Evolutionary conservation across 2,797 vertebrate genomes (phyloP).

Genomic region (Cynopterus sphinx): DNA sequence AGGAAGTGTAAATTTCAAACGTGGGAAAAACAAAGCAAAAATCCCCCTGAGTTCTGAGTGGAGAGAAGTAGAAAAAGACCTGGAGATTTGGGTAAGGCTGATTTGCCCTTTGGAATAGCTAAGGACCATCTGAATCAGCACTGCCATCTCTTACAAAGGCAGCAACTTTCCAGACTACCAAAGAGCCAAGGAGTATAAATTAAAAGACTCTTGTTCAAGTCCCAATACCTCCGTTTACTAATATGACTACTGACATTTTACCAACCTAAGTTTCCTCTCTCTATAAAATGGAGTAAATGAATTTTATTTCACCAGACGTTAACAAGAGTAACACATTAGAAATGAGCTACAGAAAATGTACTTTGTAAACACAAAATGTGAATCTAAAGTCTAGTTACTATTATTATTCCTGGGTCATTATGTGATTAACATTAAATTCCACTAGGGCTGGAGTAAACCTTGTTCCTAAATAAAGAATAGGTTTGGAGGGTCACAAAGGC

Average conservation of each 20-base stretch:
- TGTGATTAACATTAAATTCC: neutral
- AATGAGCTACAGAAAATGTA: neutral
- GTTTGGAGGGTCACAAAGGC: neutral
- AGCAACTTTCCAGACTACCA: neutral
- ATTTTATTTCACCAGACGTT: neutral
- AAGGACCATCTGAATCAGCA: neutral
- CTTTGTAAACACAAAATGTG: neutral
- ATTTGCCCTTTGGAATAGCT: neutral
- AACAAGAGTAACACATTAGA: neutral
- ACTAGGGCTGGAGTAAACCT: neutral
- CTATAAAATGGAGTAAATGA: neutral
- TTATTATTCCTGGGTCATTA: neutral
- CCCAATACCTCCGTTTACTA: neutral
- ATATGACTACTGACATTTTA: neutral
- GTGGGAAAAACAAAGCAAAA: neutral
- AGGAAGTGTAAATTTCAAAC: conserved; percentile 10
- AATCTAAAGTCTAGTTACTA: neutral
- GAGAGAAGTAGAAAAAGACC: neutral
- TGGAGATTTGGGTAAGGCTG: neutral
- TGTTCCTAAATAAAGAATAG: neutral
- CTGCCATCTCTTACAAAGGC: neutral
- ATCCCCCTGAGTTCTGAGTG: neutral
- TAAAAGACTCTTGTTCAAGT: neutral
- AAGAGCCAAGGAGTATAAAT: neutral
- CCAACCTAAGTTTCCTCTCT: neutral